Conservation (phyloP, 2,888 invertebrate genomes). For the Argyresthia albistria region DNA sequence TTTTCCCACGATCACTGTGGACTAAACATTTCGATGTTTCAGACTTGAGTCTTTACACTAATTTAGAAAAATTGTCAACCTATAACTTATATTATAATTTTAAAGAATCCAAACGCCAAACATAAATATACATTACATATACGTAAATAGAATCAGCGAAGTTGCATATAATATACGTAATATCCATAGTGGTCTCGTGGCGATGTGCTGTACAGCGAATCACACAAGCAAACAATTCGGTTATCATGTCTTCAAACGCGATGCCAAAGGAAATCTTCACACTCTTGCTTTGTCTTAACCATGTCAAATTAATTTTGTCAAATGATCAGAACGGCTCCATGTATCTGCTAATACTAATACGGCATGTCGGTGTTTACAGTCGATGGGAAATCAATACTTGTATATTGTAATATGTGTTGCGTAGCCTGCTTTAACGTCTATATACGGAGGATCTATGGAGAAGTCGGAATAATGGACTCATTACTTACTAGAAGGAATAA, state of each 20-base stretch:
- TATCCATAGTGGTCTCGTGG: slow-evolving; percentile 67
- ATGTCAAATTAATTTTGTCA: slow-evolving; percentile 37
- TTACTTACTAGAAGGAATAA: slow-evolving; percentile 65
- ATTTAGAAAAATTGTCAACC: slow-evolving; percentile 68
- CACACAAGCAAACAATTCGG: slow-evolving; percentile 63
- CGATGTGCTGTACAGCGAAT: slow-evolving; percentile 53
- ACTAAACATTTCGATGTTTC: slow-evolving; percentile 69
- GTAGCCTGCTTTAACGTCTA: slow-evolving; percentile 61
- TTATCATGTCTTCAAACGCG: slow-evolving; percentile 23
- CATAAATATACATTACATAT: no score
- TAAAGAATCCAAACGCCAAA: slow-evolving; percentile 35
- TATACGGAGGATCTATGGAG: slow-evolving; percentile 62
- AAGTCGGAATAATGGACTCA: slow-evolving; percentile 66
- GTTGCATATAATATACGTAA: slow-evolving; percentile 23
- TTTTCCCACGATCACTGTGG: slow-evolving; percentile 61
- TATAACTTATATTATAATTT: slow-evolving; percentile 37
- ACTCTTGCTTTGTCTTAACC: slow-evolving; percentile 2
- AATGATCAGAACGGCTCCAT: slow-evolving; percentile 59
- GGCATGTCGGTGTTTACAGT: slow-evolving; percentile 65
- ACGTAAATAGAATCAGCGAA: slow-evolving; percentile 31
- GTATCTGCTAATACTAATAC: slow-evolving; percentile 63
- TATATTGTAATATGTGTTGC: slow-evolving; percentile 69
- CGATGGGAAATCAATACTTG: slow-evolving; percentile 65
- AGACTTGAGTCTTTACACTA: slow-evolving; percentile 59
- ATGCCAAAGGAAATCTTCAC: not conserved